A percentile compares a stretch with the other conserved stretches of the same genome.
Evolutionary conservation across 2,113 vertebrate species (phyloP).

Genomic region (Atlantisia rogersi): DNA sequence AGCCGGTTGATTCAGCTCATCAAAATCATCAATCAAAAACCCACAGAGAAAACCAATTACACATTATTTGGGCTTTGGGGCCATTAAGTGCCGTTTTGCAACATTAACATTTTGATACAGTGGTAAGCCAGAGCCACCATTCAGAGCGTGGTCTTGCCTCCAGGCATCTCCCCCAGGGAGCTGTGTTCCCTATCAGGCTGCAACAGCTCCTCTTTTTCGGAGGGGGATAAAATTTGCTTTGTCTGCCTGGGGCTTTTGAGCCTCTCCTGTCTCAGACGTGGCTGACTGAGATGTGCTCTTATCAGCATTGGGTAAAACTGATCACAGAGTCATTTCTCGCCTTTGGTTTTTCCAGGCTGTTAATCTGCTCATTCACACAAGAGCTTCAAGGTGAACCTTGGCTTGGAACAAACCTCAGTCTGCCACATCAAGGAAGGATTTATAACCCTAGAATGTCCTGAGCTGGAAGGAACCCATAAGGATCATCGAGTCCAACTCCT

Average conservation of each 20-base stretch:
- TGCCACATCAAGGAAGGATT: not conserved
- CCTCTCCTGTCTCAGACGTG: accelerated
- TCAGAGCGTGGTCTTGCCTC: not conserved
- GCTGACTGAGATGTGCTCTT: not conserved
- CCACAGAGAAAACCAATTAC: not conserved
- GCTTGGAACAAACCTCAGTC: not conserved
- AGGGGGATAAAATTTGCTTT: not conserved
- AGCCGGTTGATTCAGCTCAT: not conserved
- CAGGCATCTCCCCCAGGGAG: not conserved
- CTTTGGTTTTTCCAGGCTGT: not conserved
- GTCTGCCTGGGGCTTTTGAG: not conserved
- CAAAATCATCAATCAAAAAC: not conserved
- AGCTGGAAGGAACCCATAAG: no score
- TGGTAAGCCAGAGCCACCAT: not conserved
- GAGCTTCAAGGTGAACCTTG: not conserved
- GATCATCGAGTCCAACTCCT: no score
- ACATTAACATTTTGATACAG: not conserved
- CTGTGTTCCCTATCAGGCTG: not conserved
- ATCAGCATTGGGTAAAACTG: not conserved
- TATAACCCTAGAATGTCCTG: no score
- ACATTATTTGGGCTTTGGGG: not conserved
- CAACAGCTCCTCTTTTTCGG: not conserved
- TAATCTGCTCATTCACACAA: not conserved
- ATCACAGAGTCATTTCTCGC: not conserved
- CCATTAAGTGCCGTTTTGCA: not conserved